Evolutionary conservation across 1,140 invertebrate species (phyloP).

Genomic region (Marisa cornuarietis): DNA sequence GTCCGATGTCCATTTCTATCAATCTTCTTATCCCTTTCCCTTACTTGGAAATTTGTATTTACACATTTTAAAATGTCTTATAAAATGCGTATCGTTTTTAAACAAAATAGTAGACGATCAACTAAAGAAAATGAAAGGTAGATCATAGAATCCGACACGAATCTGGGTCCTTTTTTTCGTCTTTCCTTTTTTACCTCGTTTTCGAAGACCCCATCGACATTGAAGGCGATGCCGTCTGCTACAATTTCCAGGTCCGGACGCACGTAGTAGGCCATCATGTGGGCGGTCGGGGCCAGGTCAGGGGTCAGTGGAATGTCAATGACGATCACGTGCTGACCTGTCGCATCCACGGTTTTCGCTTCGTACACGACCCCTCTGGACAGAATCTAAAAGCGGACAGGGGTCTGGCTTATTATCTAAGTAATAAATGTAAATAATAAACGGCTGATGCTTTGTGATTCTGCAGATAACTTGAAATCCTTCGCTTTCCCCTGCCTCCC

Average conservation of each 20-base stretch:
- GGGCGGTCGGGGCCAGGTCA: conserved; percentile 25
- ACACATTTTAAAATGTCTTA: no score
- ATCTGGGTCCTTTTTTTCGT: no score
- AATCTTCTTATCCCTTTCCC: not conserved
- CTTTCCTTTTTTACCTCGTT: conserved; percentile 20
- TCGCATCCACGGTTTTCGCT: conserved; percentile 16
- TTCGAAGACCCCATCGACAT: conserved; percentile 29
- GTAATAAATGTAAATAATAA: no score
- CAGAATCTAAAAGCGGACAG: conserved; percentile 32
- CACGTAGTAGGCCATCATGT: conserved; percentile 32
- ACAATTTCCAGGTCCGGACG: conserved; percentile 27
- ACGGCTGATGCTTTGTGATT: no score
- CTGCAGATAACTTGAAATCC: no score
- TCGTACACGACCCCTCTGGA: conserved; percentile 33
- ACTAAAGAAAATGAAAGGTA: not conserved
- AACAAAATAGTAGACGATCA: not conserved
- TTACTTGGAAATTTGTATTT: no score
- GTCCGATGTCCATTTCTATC: no score
- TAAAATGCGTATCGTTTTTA: no score
- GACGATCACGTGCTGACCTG: conserved; percentile 20
- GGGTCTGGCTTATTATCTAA: no score
- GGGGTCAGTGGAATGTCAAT: conserved; percentile 28
- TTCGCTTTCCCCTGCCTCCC: no score
- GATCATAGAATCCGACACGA: no score
- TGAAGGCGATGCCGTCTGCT: conserved; percentile 34